These are phyloP conservation scores for Acronicta aceris DNA, from an alignment of 2,888 invertebrate species.

Conservation along the genomic window DNA sequence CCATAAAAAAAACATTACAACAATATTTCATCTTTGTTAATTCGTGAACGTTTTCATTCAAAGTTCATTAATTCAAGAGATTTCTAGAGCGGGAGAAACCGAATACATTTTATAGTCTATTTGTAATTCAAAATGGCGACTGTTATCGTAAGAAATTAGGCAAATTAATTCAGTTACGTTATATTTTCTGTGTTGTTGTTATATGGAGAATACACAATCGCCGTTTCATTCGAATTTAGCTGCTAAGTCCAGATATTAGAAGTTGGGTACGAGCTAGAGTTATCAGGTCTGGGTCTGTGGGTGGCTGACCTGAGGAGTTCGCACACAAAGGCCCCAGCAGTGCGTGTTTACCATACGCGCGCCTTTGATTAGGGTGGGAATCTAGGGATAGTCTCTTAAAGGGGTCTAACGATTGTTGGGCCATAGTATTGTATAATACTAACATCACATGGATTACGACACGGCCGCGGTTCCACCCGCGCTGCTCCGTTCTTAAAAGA, in stretches of 20 bases:
- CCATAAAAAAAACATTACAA: neutral
- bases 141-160: constrained; percentile 26
- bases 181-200: neutral
- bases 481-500: too few species aligned
- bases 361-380: too few species aligned
- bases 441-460: too few species aligned
- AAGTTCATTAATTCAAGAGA: constrained; percentile 54
- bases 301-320: too few species aligned
- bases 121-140: constrained; percentile 51
- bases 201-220: neutral
- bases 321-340: too few species aligned
- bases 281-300: too few species aligned
- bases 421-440: too few species aligned
- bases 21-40: constrained; percentile 27
- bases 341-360: too few species aligned
- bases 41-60: constrained; percentile 44
- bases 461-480: too few species aligned
- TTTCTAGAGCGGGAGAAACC: constrained; percentile 45
- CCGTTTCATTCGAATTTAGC: neutral
- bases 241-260: neutral
- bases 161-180: constrained; percentile 36
- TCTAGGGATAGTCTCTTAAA: too few species aligned
- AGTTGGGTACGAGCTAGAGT: too few species aligned
- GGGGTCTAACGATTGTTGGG: too few species aligned
- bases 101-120: constrained; percentile 47